Evolutionary conservation across 2,113 vertebrate genomes (phyloP).

Genomic region (Triplophysa rosa): DNA sequence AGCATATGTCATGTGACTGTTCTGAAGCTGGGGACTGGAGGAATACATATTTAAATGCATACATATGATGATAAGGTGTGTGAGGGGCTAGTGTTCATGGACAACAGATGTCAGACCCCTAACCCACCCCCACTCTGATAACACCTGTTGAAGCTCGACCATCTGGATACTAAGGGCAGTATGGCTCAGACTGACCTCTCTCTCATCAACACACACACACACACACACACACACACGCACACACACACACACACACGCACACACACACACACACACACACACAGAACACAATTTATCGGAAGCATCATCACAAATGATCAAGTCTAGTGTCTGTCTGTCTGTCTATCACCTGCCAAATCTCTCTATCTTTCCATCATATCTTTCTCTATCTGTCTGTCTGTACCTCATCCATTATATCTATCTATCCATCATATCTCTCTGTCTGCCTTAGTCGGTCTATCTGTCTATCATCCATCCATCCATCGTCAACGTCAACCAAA

Average conservation of each 20-base stretch:
- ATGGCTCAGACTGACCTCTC: constrained; percentile 31
- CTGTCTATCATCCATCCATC: neutral
- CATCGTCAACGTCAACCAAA: neutral
- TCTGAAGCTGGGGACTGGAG: neutral
- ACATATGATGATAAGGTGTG: constrained; percentile 54
- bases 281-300: too few relatives aligned
- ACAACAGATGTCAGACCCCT: constrained; percentile 76
- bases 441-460: too few relatives aligned
- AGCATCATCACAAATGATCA: too few relatives aligned
- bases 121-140: constrained; percentile 56
- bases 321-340: neutral
- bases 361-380: too few relatives aligned
- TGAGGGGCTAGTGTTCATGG: constrained; percentile 52
- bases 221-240: too few relatives aligned
- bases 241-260: too few relatives aligned
- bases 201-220: too few relatives aligned
- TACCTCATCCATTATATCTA: too few relatives aligned
- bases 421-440: neutral
- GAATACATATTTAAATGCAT: constrained; percentile 34
- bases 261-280: too few relatives aligned
- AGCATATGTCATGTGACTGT: neutral
- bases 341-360: neutral
- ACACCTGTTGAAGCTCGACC: constrained; percentile 76
- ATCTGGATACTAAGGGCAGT: constrained; percentile 64
- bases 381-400: too few relatives aligned